Conservation (phyloP, 2,888 invertebrate genomes). For the Lasioglossum figueresi region DNA sequence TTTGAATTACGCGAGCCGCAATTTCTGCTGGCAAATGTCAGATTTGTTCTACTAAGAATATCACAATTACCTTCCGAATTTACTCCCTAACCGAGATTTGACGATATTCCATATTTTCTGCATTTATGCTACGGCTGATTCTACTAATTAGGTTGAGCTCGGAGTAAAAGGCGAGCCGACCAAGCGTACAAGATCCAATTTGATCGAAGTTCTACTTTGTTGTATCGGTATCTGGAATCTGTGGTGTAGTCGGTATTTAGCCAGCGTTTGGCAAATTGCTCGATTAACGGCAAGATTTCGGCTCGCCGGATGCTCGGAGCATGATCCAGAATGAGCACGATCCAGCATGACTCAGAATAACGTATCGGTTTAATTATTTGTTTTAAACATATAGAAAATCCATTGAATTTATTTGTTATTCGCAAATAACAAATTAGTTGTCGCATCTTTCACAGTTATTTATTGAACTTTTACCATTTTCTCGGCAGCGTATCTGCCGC, state of each 20-base stretch:
- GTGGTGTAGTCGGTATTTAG: background rate
- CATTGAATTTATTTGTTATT: too few relatives aligned
- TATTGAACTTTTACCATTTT: too few relatives aligned
- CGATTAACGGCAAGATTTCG: background rate
- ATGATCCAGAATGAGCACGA: background rate
- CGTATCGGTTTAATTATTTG: background rate
- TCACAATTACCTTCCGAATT: background rate
- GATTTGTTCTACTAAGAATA: background rate
- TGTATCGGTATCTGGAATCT: background rate
- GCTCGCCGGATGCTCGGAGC: background rate
- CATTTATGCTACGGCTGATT: background rate
- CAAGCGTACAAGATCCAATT: background rate
- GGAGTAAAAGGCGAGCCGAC: background rate
- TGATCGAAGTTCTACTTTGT: background rate
- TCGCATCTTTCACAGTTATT: too few relatives aligned
- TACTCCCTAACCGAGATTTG: background rate
- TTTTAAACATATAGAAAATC: too few relatives aligned
- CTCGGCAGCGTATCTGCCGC: background rate
- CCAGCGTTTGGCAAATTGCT: background rate
- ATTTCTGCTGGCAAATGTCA: background rate
- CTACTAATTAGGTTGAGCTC: background rate
- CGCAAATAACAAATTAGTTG: too few relatives aligned
- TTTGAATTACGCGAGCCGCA: background rate
- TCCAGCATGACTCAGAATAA: background rate
- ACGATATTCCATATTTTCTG: background rate